phyloP scores from a whole-genome alignment of 2,888 invertebrate genomes.

The Camptogramma bilineatum region DNA sequence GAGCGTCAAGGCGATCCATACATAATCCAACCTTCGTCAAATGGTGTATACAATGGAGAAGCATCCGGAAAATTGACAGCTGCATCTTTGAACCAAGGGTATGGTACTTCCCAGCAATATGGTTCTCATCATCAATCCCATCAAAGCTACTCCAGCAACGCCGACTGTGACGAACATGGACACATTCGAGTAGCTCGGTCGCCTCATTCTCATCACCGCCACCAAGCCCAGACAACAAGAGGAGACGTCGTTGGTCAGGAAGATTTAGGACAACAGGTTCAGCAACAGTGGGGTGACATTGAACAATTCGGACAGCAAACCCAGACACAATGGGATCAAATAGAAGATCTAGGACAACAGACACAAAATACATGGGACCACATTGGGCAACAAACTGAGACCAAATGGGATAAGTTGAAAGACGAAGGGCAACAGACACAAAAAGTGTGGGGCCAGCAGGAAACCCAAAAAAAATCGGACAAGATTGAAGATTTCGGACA shows the following conservation, averaged over 20 bases:
- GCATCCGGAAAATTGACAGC: slow-evolving; percentile 62
- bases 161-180: slow-evolving; percentile 64
- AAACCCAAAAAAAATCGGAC: slow-evolving; percentile 49
- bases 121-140: slow-evolving; percentile 57
- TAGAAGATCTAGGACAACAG: slow-evolving; percentile 58
- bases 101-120: slow-evolving; percentile 55
- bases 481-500: slow-evolving; percentile 54
- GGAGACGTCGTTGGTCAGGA: slow-evolving; percentile 28
- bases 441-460: slow-evolving; percentile 51
- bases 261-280: slow-evolving; percentile 51
- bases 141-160: slow-evolving; percentile 49
- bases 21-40: slow-evolving; percentile 69
- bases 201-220: slow-evolving; percentile 50
- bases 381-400: slow-evolving; percentile 52
- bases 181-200: slow-evolving; percentile 69
- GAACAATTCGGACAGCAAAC: slow-evolving; percentile 53
- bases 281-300: slow-evolving; percentile 44
- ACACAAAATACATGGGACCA: slow-evolving; percentile 40
- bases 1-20: slow-evolving; percentile 82
- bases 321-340: slow-evolving; percentile 40
- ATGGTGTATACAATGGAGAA: slow-evolving; percentile 52
- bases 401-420: slow-evolving; percentile 45
- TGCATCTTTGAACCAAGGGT: slow-evolving; percentile 53
- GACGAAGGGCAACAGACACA: slow-evolving; percentile 55
- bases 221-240: slow-evolving; percentile 24